Base-by-base conservation (phyloP, 2,888 invertebrate species). In the Axea sp. region DNA sequence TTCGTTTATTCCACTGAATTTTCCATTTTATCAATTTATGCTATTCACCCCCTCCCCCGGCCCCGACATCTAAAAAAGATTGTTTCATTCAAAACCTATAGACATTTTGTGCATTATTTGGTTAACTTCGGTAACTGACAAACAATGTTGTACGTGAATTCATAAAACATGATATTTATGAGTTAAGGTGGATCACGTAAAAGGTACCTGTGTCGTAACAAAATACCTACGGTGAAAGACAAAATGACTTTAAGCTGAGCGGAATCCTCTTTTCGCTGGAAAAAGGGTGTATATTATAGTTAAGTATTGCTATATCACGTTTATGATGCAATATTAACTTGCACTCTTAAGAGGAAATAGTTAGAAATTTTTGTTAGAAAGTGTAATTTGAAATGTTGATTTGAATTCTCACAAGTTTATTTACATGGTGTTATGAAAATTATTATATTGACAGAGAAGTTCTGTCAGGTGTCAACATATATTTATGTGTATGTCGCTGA, bases 111-210 rank as follows among this genome's bases (percentile, higher is more conserved):
- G 35, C 33, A 17, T 22, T 31, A 65, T 37, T 55, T 19, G 35
- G 37, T 30, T 26, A 8, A 17, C 41, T 31, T 12, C 5, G 17
- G 11, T 53, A 31, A 33, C 35, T 28, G 53, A 45, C 53, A 51
- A 64, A 53, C 43, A 64, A 31, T 35, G 53, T 33, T 26, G 51
- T 9, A 45, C 41, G 33, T 12, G 28, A 28, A 64, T 49, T 64
- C 43, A 37, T 45, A 65, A 65, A 65, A 65, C 45, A 19, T 55
- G 30, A 55, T 65, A 45, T 65, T 65, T 55, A 65, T 37, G 45
- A 53, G 45, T 41, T 35, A 14, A 19, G 43, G 33, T 64, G 41
- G 43, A 53, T 53, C 43, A 43, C 53, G 39, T 43, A 35, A 64
- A 30, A 15, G 22, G 14, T 45, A 45, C 22, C 30, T 19, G 45